Conservation (phyloP, 2,888 invertebrate genomes). For the Drosophila borealis region DNA sequence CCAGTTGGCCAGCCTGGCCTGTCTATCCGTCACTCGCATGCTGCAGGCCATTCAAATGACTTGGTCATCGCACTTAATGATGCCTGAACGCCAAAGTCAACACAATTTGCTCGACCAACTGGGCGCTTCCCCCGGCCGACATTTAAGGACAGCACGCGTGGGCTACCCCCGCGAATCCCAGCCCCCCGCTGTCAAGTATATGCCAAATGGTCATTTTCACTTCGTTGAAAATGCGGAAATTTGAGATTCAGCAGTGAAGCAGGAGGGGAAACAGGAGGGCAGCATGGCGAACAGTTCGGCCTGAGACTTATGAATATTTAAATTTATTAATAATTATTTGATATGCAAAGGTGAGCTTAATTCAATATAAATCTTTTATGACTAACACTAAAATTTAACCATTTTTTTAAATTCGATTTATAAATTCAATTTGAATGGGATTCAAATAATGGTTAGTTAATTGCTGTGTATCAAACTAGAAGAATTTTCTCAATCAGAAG, state of each 20-base stretch:
- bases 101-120: slow-evolving; percentile 32
- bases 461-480: too few relatives aligned
- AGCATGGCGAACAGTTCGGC: not conserved
- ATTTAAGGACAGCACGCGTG: slow-evolving; percentile 18
- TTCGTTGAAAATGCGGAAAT: slow-evolving; percentile 49
- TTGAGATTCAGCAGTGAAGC: slow-evolving; percentile 13
- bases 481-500: too few relatives aligned
- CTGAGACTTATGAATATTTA: not conserved
- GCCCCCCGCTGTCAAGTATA: slow-evolving; percentile 9
- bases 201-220: slow-evolving; percentile 69
- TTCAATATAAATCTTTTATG: not conserved
- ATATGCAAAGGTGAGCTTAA: not conserved
- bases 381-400: too few relatives aligned
- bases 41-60: slow-evolving; percentile 61
- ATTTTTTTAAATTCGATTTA: too few relatives aligned
- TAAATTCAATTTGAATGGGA: too few relatives aligned
- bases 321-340: not conserved
- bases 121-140: slow-evolving; percentile 1
- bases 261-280: slow-evolving; percentile 1
- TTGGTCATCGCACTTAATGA: slow-evolving; percentile 78
- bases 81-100: slow-evolving; percentile 65
- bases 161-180: not conserved
- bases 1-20: not conserved
- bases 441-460: too few relatives aligned
- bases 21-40: slow-evolving; percentile 14